Evolutionary conservation across 2,113 vertebrate genomes (phyloP).

Genomic region (Cyprinodon variegatus): DNA sequence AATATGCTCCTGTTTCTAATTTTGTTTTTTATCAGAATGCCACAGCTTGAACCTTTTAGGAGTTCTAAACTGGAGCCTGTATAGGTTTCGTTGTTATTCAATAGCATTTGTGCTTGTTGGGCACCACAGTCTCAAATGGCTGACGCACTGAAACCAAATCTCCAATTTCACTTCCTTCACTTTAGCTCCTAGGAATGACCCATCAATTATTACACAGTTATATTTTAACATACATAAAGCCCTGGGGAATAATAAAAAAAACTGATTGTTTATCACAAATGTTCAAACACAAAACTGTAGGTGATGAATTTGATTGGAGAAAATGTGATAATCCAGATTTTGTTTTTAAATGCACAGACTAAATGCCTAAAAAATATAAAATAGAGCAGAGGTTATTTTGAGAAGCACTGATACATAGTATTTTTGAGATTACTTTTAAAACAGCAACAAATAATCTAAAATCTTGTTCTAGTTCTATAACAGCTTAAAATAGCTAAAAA

Average conservation of each 20-base stretch:
- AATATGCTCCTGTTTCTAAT: neutral
- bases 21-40: neutral
- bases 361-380: too few relatives aligned
- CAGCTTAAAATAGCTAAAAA: neutral
- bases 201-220: conserved; percentile 71
- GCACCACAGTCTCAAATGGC: conserved; percentile 55
- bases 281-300: neutral
- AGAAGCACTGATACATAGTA: neutral
- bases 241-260: conserved; percentile 10
- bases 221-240: conserved; percentile 58
- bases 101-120: conserved; percentile 22
- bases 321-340: conserved; percentile 1
- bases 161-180: conserved; percentile 69
- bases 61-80: neutral
- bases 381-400: neutral
- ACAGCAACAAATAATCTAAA: neutral
- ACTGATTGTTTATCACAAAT: conserved; percentile 26
- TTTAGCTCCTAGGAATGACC: neutral
- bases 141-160: conserved; percentile 68
- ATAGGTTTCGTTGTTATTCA: conserved; percentile 28
- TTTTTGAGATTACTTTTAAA: neutral
- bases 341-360: neutral
- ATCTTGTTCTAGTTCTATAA: neutral
- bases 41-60: neutral
- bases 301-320: neutral